Base-by-base conservation (phyloP, 2,113 vertebrate species). In the Lophochroa leadbeateri region DNA sequence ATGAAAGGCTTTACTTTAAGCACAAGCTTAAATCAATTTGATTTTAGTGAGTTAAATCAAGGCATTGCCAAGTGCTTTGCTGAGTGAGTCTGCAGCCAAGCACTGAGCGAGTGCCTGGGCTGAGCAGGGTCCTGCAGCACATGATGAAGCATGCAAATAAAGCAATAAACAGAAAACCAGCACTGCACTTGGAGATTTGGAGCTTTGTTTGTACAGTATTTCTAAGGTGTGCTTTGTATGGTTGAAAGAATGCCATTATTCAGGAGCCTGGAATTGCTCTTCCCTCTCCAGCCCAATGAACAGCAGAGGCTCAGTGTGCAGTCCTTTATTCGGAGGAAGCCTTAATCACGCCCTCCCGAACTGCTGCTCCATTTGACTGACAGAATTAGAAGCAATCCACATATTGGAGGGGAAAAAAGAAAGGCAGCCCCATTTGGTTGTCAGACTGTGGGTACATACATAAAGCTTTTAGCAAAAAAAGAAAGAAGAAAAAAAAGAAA, bases 351-450 rank as follows among this genome's bases (percentile, higher is more conserved):
- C 86, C 58, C 88, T 94, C 92, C 79, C 3, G 9, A 95, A 96
- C 87, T 80, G 80, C 50, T 71, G 85, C 92, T 85, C 70, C 89
- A 27, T 86, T 80, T 89, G 83, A 90, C 55, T 82, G 96, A 89
- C 88, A 92, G 95, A 91, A 52, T 94, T 75, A 84, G 95, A 96
- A 95, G 97, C 94, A 81, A 89, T 94, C 81, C 71, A 81, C 75
- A 93, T 92, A 90, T 35, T 92, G 80, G 83, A 95, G 80, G 63
- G 86, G 76, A 19, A 84, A 84, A 79, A 91, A 95, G 86, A 96
- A 96, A 96, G 74, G 92, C 94, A 96, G 81, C 47, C 96, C 57
- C 41, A 90, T 58, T 94, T 91, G 91, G 61, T 86, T 92, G 92
- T 95, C 95, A 86, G 90, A 96, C 86, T 74, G 83, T 44, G 77